Base-by-base conservation (phyloP, 2,888 invertebrate genomes). In the Drosophila pegasa region DNA sequence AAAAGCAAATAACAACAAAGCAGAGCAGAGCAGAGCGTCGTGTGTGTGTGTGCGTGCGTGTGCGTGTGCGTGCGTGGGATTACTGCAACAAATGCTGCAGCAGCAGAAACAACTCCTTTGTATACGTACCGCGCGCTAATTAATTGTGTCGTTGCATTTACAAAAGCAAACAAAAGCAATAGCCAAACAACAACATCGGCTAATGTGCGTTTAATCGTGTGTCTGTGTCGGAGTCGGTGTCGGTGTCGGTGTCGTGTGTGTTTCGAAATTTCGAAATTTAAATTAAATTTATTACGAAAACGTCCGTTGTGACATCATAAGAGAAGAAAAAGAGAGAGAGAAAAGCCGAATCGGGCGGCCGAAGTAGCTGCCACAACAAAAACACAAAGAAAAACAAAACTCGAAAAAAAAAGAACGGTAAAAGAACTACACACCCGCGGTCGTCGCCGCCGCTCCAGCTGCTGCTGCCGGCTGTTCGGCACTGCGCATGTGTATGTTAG, bases 401-500 rank as follows among this genome's bases (percentile, higher is more conserved):
- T n/a, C 55, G 55, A 40, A 64, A 54, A 56, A 56, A 62, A 55
- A 59, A 45, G 20, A 56, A 66, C 47, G 31, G 14, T 31, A 52
- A 45, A 54, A 52, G 27, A 59, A 38, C n/a, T 41, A 31, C 31
- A 54, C 51, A 64, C 63, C 71, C 77, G 58, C 57, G 63, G 27
- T n/a, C n/a, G n/a, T n/a, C 18, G 43, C 50, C 54, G 16, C 59
- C 45, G 64, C 37, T 71, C 79, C 71, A 65, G 60, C 63, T 75
- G 74, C 83, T 60, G 60, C 50, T 51, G 67, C 66, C 73, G 74
- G 65, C 62, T 70, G 71, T 50, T 50, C 40, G 16, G 48, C 37
- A 78, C 31, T 88, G 87, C 89, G 82, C 89, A 82, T 82, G 85
- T 72, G 80, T 63, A 47, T 61, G 60, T 75, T 78, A 33, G 9